These are phyloP conservation scores for Leistus spinibarbis DNA, from an alignment of 2,888 invertebrate species.

Conservation along the genomic window DNA sequence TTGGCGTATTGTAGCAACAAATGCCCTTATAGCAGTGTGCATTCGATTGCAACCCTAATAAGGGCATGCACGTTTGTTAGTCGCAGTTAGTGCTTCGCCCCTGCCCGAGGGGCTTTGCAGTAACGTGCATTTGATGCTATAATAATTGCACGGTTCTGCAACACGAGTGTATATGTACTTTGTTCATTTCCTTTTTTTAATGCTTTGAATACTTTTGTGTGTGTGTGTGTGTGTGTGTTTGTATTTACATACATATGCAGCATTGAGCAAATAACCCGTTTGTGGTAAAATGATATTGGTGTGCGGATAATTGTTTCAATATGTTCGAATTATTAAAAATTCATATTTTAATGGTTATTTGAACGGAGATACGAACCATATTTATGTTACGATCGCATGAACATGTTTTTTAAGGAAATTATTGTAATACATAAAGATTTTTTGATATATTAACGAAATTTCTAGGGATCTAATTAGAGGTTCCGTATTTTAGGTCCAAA, in stretches of 20 bases:
- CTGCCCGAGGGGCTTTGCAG: background rate
- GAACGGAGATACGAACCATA: too few relatives aligned
- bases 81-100: background rate
- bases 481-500: too few relatives aligned
- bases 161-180: background rate
- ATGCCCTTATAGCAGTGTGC: background rate
- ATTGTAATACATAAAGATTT: too few relatives aligned
- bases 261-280: background rate
- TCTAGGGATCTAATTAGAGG: too few relatives aligned
- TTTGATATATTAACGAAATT: too few relatives aligned
- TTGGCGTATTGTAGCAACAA: background rate
- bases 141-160: conserved; percentile 20
- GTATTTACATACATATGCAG: background rate
- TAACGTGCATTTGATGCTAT: conserved; percentile 23
- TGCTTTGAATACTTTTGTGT: background rate
- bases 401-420: too few relatives aligned
- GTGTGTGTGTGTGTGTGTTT: background rate
- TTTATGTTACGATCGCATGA: too few relatives aligned
- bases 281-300: background rate
- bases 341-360: too few relatives aligned
- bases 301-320: background rate
- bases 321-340: background rate
- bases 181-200: background rate
- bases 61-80: conserved; percentile 20
- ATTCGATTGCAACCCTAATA: conserved; percentile 18